Percentiles rank a stretch among this genome's conserved stretches.
phyloP scores from a whole-genome alignment of 2,888 invertebrate genomes.

The Mylabris sibirica region DNA sequence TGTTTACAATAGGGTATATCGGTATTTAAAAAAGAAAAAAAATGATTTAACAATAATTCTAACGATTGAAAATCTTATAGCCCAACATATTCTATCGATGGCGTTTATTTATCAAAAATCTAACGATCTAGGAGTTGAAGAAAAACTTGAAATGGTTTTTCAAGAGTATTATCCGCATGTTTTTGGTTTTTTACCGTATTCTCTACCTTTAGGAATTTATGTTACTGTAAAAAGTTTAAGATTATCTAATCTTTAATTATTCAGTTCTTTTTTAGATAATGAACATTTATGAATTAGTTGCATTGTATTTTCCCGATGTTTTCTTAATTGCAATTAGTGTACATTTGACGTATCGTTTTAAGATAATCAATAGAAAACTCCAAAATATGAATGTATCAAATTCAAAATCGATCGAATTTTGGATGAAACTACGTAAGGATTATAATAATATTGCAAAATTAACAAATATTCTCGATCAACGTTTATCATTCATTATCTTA shows the following conservation, averaged over 20 bases:
- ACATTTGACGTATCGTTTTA: constrained; percentile 18
- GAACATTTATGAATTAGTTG: constrained; percentile 25
- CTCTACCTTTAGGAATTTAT: constrained; percentile 61
- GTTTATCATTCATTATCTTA: constrained; percentile 69
- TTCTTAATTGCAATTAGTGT: constrained; percentile 29
- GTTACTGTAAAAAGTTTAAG: constrained; percentile 44
- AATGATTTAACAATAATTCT: background rate
- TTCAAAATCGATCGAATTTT: constrained; percentile 67
- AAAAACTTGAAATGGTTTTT: constrained; percentile 20
- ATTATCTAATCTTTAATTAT: background rate
- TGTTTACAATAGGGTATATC: constrained; percentile 13
- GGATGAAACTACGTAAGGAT: constrained; percentile 72
- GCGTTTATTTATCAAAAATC: constrained; percentile 9
- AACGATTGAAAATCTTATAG: constrained; percentile 29
- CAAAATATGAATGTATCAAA: background rate
- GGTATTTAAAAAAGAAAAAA: background rate
- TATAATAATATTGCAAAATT: constrained; percentile 71
- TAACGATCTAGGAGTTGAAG: background rate
- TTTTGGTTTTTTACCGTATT: constrained; percentile 61
- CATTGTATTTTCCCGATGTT: constrained; percentile 30
- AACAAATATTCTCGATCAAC: constrained; percentile 67
- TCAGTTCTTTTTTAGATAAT: constrained; percentile 23
- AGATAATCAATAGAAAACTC: constrained; percentile 18
- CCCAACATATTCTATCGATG: constrained; percentile 35
- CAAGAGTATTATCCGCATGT: constrained; percentile 60